Conservation (phyloP, 2,888 invertebrate species). For the Macrophya alboannulata region DNA sequence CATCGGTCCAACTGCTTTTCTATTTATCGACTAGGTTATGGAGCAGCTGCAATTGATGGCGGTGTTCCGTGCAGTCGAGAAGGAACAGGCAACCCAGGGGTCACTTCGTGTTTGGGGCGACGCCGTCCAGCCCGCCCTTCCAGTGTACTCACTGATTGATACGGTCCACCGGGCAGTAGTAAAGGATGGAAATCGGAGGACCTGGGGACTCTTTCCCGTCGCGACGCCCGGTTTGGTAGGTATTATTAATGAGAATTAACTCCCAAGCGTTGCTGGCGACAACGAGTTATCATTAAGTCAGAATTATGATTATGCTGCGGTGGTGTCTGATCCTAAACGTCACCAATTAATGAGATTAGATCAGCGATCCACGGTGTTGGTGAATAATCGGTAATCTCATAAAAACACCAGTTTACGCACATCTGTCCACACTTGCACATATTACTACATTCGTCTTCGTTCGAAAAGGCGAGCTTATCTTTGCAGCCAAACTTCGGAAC, state of each 20-base stretch:
- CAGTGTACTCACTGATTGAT: constrained; percentile 56
- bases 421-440: not conserved
- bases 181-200: constrained; percentile 45
- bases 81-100: constrained; percentile 53
- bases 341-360: not conserved
- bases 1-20: constrained; percentile 50
- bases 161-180: constrained; percentile 50
- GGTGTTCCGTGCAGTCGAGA: constrained; percentile 55
- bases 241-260: constrained; percentile 53
- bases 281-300: constrained; percentile 25
- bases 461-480: no score
- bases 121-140: constrained; percentile 52
- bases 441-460: no score
- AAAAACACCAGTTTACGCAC: not conserved
- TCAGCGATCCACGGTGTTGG: not conserved
- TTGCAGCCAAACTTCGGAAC: no score
- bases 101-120: constrained; percentile 55
- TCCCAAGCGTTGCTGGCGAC: constrained; percentile 30
- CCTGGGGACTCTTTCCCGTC: constrained; percentile 47
- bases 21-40: constrained; percentile 56
- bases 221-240: constrained; percentile 15
- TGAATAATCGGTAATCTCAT: not conserved
- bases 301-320: constrained; percentile 19
- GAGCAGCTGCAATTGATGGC: constrained; percentile 57
- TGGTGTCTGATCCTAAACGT: not conserved